Evolutionary conservation across 2,888 invertebrate species (phyloP).

Genomic region (Leptarthrus brevirostris): DNA sequence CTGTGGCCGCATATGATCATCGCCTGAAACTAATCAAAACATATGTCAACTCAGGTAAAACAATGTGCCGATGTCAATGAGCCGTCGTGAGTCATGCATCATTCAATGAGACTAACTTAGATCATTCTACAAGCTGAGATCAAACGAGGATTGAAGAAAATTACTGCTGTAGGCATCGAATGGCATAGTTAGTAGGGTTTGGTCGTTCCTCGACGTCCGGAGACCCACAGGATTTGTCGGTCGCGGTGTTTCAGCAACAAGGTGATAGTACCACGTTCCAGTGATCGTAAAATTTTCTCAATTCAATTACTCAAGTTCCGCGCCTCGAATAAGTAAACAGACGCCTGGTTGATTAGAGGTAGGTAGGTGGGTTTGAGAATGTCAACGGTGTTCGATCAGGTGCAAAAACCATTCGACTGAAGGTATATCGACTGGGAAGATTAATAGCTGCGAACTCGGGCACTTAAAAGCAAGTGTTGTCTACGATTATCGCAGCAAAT

Average conservation of each 20-base stretch:
- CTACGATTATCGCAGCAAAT: slow-evolving; percentile 5
- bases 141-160: not conserved
- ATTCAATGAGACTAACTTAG: not conserved
- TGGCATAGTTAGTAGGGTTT: too few relatives aligned
- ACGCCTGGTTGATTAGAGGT: slow-evolving; percentile 20
- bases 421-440: not conserved
- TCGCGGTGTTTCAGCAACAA: not conserved
- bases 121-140: not conserved
- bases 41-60: not conserved
- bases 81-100: slow-evolving; percentile 20
- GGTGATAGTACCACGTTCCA: not conserved
- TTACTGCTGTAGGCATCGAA: too few relatives aligned
- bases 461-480: not conserved
- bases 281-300: slow-evolving; percentile 34
- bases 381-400: slow-evolving; percentile 12
- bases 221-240: not conserved
- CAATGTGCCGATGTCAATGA: slow-evolving; percentile 18
- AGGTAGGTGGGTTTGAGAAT: slow-evolving; percentile 7
- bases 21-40: not conserved
- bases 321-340: slow-evolving; percentile 6
- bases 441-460: not conserved
- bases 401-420: slow-evolving; percentile 11
- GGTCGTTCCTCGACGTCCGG: too few relatives aligned
- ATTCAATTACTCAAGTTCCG: slow-evolving; percentile 24
- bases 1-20: too few relatives aligned